Evolutionary conservation across 2,113 vertebrate genomes (phyloP), one percentile per base, ranked within the genome.

Genomic region (Clinocottus analis): DNA sequence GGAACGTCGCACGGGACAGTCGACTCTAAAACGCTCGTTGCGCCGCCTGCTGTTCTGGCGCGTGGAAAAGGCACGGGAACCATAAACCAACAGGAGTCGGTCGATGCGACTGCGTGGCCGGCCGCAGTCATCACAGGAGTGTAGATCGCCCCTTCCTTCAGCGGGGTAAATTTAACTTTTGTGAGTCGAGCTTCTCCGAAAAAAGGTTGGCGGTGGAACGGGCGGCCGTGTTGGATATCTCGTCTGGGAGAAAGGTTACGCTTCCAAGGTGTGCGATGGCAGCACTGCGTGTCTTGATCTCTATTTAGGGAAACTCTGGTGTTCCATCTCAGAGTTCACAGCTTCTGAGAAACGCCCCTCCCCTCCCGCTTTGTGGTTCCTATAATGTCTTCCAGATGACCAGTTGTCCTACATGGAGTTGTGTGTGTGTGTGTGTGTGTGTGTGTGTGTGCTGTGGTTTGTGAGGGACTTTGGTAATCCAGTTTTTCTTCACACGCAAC

Each of bases 341-440:
- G 68, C 87, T 94, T 94, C 93, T 92, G 69, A 90, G 93, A 94
- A 94, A 69, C 23, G 31, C 45, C 81, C 63, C 60, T 70, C 39
- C n/a, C 51, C 51, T 19, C n/a, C n/a, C 12, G 14, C 39, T 67
- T 63, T 63, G 74, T 83, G 73, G 71, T 83, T 85, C 89, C 86
- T 83, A 73, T 91, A 92, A 93, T 89, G 80, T 87, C 87, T 91
- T 91, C 90, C 93, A 92, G 91, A 91, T 92, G 90, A 91, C 75
- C 70, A 85, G 82, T 92, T 89, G 90, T 93, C 88, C 80, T 79
- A 85, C 83, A 87, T 76, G 79, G 58, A 72, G 43, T 82, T 71
- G 67, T 83, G 86, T 86, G 76, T 87, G 83, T 87, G 83, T n/a
- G n/a, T n/a, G n/a, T n/a, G n/a, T n/a, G n/a, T n/a, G n/a, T n/a